Conservation (phyloP, 2,797 vertebrate species). For the Schizopygopsis pylzovi region DNA sequence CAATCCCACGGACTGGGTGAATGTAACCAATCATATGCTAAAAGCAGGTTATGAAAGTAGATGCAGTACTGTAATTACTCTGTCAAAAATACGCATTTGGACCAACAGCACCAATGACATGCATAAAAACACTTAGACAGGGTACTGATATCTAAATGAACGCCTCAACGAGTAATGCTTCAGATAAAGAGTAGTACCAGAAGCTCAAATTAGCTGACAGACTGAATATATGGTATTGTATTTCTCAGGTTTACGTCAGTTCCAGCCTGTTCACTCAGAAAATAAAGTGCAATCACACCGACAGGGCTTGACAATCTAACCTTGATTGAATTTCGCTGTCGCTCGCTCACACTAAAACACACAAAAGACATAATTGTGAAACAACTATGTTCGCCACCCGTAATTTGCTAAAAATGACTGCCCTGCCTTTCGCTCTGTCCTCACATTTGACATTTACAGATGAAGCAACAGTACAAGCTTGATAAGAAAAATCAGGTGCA, state of each 20-base stretch:
- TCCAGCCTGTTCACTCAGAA: not conserved
- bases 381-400: conserved; percentile 15
- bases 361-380: conserved; percentile 41
- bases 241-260: conserved; percentile 43
- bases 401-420: conserved; percentile 43
- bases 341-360: conserved; percentile 13
- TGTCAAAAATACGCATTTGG: conserved; percentile 5
- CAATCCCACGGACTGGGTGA: conserved; percentile 3
- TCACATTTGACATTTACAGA: conserved; percentile 38
- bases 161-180: not conserved
- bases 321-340: conserved; percentile 38
- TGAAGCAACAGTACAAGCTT: conserved; percentile 10
- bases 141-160: conserved; percentile 20
- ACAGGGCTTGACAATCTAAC: conserved; percentile 34
- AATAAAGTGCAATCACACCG: conserved; percentile 42
- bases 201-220: conserved; percentile 17
- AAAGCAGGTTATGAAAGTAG: not conserved
- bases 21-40: not conserved
- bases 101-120: not conserved
- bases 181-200: not conserved
- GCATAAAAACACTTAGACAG: not conserved
- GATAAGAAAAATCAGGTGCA: conserved; percentile 46
- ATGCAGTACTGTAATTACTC: conserved; percentile 1
- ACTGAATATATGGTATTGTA: not conserved
- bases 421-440: conserved; percentile 31